Evolutionary conservation across 2,888 invertebrate genomes (phyloP).

Genomic region (Caradrina clavipalpis): DNA sequence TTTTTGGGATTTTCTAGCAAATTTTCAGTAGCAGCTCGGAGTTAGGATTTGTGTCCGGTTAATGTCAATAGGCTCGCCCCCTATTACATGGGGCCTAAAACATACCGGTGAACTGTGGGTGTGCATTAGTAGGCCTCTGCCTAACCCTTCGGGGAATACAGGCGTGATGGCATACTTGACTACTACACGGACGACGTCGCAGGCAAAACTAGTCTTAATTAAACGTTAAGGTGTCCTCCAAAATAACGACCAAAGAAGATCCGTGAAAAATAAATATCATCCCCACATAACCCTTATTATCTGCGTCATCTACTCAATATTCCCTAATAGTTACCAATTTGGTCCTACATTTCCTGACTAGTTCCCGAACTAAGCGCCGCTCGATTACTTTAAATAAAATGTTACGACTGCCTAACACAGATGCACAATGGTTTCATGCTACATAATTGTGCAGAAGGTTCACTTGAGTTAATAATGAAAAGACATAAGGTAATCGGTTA

Average conservation of each 20-base stretch:
- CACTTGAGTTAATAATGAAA: too few relatives aligned
- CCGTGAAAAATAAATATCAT: slow-evolving; percentile 7
- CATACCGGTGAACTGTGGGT: too few relatives aligned
- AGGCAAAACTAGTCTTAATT: background rate
- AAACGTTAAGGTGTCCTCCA: background rate
- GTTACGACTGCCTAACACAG: slow-evolving; percentile 43
- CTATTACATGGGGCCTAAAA: too few relatives aligned
- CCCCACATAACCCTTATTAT: background rate
- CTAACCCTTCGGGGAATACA: too few relatives aligned
- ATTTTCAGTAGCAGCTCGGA: too few relatives aligned
- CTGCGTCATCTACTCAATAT: slow-evolving; percentile 9
- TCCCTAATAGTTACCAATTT: slow-evolving; percentile 45
- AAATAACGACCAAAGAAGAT: background rate
- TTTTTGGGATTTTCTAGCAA: too few relatives aligned
- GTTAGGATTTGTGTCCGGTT: too few relatives aligned
- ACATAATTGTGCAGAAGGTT: slow-evolving; percentile 1
- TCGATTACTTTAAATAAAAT: slow-evolving; percentile 56
- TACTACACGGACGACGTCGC: too few relatives aligned
- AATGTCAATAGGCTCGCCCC: too few relatives aligned
- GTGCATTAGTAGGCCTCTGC: too few relatives aligned
- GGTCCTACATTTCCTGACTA: slow-evolving; percentile 14
- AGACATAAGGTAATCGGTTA: too few relatives aligned
- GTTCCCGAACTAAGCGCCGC: slow-evolving; percentile 7
- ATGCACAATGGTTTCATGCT: slow-evolving; percentile 30
- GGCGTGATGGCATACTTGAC: too few relatives aligned